Base-by-base conservation (phyloP, 2,888 invertebrate genomes). In the Lithophane socia region DNA sequence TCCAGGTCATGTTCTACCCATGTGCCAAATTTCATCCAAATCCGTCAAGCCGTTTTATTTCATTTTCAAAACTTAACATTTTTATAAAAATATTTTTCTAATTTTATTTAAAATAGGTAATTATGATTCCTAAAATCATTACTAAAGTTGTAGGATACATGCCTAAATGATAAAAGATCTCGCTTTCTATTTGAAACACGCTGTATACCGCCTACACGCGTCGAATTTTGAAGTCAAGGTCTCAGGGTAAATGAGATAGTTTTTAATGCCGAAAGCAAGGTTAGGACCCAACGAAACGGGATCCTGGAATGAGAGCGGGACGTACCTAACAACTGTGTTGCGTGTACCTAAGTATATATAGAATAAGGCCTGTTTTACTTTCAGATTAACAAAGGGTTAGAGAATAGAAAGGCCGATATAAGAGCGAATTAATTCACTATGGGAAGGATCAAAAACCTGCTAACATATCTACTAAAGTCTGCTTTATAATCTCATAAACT, bases 221-320 rank as follows among this genome's bases (percentile, higher is more conserved):
- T 44, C 44, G 8, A 29, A 58, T 70, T 61, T 60, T 60, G 61
- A 42, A 72, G 71, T 72, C 82, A 80, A 72, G 82, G 67, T 37
- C 66, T 16, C n/a, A 64, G 70, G 52, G 18, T 52, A 24, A 58
- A 52, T 37, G 63, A 58, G 56, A 76, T 81, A 80, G 82, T 82
- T 80, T 76, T 76, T 68, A 80, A 81, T 81, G 52, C 63, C 49
- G 9, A 68, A 67, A 75, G 61, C 21, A 44, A 80, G 29, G 49
- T 66, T 56, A 49, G 49, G 56, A 21, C 65, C 80, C 47, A 13
- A 52, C 37, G 24, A 63, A 67, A 80, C 61, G 60, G 29, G 70
- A 52, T 63, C 58, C 47, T 44, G 44, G 24, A 80, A 52, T 67
- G 49, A 49, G 56, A 44, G 37, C 56, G 61, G 49, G n/a, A n/a